Conservation (phyloP, 2,888 invertebrate species). For the Zhuqinia jingwanae region DNA sequence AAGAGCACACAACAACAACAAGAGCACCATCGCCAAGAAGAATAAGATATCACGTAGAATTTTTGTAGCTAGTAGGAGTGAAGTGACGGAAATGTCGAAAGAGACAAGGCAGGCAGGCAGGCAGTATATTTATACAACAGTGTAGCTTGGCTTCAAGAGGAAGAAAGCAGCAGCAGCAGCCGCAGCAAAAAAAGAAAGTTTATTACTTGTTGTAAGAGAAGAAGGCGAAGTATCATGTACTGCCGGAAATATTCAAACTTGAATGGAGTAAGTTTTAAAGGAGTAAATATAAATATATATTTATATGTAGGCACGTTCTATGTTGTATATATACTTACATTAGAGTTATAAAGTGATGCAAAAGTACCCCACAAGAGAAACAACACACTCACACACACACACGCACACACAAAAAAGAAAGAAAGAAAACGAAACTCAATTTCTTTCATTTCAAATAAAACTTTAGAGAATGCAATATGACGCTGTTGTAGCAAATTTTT, state of each 20-base stretch:
- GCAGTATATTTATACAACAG: too few species aligned
- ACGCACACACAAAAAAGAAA: too few species aligned
- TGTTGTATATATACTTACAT: background rate
- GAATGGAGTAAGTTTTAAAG: background rate
- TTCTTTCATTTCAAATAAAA: conserved; percentile 13
- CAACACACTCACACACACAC: too few species aligned
- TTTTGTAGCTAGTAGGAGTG: background rate
- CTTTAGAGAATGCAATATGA: too few species aligned
- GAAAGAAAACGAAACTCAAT: conserved; percentile 27
- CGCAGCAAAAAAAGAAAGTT: background rate
- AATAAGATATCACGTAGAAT: background rate
- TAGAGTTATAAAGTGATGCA: background rate
- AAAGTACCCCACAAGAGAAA: background rate
- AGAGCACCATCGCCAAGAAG: background rate
- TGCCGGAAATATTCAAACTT: conserved; percentile 12
- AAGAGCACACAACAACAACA: background rate
- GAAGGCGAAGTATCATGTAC: conserved; percentile 12
- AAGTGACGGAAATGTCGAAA: background rate
- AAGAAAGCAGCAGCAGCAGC: background rate
- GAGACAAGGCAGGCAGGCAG: background rate
- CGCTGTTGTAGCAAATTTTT: too few species aligned
- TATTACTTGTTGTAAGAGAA: conserved; percentile 16
- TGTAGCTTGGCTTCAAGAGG: too few species aligned
- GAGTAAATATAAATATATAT: too few species aligned
- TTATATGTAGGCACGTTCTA: too few species aligned